Base-by-base conservation (phyloP, 2,797 vertebrate genomes). In the Valencia hispanica region DNA sequence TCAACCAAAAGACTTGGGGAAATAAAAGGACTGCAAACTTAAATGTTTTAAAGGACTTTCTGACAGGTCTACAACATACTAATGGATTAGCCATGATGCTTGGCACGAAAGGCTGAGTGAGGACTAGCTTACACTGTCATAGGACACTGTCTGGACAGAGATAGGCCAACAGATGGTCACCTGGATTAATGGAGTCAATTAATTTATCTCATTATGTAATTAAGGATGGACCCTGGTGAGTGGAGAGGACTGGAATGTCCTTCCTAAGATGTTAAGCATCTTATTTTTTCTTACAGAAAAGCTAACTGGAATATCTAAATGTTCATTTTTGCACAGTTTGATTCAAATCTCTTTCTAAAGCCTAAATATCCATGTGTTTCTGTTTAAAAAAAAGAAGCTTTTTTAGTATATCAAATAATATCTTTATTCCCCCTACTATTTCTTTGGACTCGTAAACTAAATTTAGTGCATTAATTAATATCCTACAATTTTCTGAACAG, bases 101-200 rank as follows among this genome's bases (percentile, higher is more conserved):
- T 84, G 78, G 86, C 85, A 87, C 45, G 51, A 71, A 73, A 86
- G 88, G 80, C 75, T 82, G 83, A 70, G 53, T 70, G 32, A 80
- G 76, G 84, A 82, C 78, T 72, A 83, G 78, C 84, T 91, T 86
- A 82, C 77, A 70, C 77, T 61, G 80, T 82, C 84, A 75, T 77
- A 74, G 74, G 86, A 82, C 81, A 59, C 84, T 86, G 86, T 90
- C 93, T 92, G 88, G 86, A 80, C 84, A 72, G 80, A 82, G 84
- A 79, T 84, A 80, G 79, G 79, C 78, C 85, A 91, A 88, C 93
- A 95, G 92, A 95, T 93, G 94, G 94, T 90, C 89, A 94, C 87
- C 92, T 93, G 94, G 93, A 93, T 94, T 95, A 90, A 94, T 93
- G 80, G 84, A 93, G 84, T 86, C 87, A 78, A 92, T 94, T 93